phyloP scores from a whole-genome alignment of 2,797 vertebrate genomes.

The Prunella strophiata region DNA sequence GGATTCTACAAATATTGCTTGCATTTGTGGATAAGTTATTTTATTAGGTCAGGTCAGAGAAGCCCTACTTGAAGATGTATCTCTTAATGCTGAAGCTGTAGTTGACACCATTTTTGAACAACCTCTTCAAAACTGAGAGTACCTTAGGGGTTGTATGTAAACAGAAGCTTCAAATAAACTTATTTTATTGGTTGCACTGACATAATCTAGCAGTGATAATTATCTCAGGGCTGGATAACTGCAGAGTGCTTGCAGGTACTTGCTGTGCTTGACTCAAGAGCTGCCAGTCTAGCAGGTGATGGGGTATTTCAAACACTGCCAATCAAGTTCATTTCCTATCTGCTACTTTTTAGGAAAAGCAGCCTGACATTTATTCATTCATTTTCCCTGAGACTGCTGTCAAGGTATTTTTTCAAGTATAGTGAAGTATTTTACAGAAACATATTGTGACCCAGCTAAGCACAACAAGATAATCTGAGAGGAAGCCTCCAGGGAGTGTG shows the following conservation, averaged over 20 bases:
- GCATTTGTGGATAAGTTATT: constrained; percentile 23
- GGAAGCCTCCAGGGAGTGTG: neutral
- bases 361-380: neutral
- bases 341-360: neutral
- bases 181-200: neutral
- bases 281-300: neutral
- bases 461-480: fast-evolving
- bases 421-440: neutral
- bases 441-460: neutral
- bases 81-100: neutral
- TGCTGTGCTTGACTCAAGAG: neutral
- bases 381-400: neutral
- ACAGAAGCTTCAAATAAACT: constrained; percentile 3
- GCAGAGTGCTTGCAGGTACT: neutral
- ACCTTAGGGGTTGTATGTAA: neutral
- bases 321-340: neutral
- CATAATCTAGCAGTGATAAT: neutral
- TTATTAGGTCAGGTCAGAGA: constrained; percentile 1
- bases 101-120: neutral
- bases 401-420: neutral
- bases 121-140: neutral
- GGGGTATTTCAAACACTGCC: neutral
- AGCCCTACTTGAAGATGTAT: neutral
- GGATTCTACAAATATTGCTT: constrained; percentile 14
- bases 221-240: neutral